A percentile compares a stretch with the other conserved stretches of the same genome.
Conservation (phyloP, 2,888 invertebrate genomes). For the Andrena marginata region DNA sequence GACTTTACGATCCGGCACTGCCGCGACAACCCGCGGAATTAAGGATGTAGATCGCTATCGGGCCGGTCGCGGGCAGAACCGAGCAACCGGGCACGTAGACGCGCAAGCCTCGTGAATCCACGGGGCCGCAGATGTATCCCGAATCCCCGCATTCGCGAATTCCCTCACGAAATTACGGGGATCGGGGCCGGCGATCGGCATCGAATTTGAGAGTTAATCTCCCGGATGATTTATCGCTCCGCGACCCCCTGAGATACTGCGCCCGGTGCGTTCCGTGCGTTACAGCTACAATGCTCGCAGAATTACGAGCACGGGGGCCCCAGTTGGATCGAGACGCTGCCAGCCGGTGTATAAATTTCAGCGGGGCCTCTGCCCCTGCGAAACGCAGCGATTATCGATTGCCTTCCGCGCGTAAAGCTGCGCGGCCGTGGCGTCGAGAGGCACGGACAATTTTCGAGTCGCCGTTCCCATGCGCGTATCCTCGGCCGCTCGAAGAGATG, state of each 20-base stretch:
- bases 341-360: neutral
- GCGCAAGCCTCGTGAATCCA: conserved; percentile 60
- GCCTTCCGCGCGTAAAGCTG: neutral
- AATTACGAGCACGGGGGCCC: conserved; percentile 26
- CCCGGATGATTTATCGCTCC: conserved; percentile 30
- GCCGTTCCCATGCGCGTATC: conserved; percentile 20
- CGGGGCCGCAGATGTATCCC: conserved; percentile 33
- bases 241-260: conserved; percentile 18
- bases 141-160: conserved; percentile 59
- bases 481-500: neutral
- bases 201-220: conserved; percentile 54
- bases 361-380: neutral
- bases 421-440: neutral
- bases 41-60: conserved; percentile 75
- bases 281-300: conserved; percentile 22
- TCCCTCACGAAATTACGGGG: conserved; percentile 42
- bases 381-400: conserved; percentile 5
- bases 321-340: neutral
- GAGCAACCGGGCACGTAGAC: conserved; percentile 49
- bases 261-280: neutral
- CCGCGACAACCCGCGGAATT: conserved; percentile 73
- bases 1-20: conserved; percentile 71
- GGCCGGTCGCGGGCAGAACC: conserved; percentile 46
- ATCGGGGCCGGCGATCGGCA: conserved; percentile 36
- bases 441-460: conserved; percentile 16